Evolutionary conservation across 2,113 vertebrate species (phyloP).

Genomic region (Hirundichthys speculiger): DNA sequence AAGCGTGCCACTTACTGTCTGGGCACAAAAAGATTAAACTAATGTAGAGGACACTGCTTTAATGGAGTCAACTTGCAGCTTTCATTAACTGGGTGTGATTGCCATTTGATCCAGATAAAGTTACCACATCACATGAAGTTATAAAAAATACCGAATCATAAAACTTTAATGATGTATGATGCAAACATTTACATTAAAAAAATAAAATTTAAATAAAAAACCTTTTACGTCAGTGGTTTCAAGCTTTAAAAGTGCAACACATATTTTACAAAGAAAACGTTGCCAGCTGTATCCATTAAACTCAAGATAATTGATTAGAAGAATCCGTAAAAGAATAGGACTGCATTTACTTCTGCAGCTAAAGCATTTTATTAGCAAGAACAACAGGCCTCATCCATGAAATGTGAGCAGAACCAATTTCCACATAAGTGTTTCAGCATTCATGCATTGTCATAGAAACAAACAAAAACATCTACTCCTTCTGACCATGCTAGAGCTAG

Average conservation of each 20-base stretch:
- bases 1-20: neutral
- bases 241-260: too few species aligned
- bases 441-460: too few species aligned
- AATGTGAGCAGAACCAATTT: too few species aligned
- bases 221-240: neutral
- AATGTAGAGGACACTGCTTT: neutral
- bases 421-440: too few species aligned
- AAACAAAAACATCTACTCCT: too few species aligned
- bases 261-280: too few species aligned
- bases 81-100: constrained; percentile 5
- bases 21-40: constrained; percentile 18
- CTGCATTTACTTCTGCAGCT: neutral
- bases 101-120: neutral
- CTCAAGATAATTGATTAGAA: too few species aligned
- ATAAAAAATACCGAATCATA: constrained; percentile 22
- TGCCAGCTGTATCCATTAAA: too few species aligned
- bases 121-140: constrained; percentile 10
- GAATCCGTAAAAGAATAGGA: neutral
- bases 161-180: neutral
- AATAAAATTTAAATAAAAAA: constrained; percentile 2
- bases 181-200: neutral
- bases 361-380: neutral
- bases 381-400: too few species aligned
- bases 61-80: neutral
- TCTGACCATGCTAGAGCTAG: too few species aligned